phyloP scores from a whole-genome alignment of 92 coral and sea anemone species.

The Ricordea florida region DNA sequence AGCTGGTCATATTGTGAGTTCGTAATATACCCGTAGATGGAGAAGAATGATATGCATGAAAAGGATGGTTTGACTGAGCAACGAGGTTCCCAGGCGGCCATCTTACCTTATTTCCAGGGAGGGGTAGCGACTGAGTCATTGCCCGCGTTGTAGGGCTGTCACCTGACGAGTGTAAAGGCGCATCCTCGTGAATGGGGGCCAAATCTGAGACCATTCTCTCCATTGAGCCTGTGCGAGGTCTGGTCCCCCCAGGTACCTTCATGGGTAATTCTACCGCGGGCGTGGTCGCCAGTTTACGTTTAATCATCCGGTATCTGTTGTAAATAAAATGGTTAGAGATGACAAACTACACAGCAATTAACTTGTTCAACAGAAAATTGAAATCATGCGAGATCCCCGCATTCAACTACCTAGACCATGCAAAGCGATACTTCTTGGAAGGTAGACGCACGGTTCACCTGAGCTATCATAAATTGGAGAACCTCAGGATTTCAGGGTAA shows the following conservation, averaged over 20 bases:
- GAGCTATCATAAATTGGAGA: no score
- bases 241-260: neutral
- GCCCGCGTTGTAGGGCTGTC: slow-evolving; percentile 14
- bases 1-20: no score
- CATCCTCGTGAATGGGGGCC: slow-evolving; percentile 46
- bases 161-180: slow-evolving; percentile 25
- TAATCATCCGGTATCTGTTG: slow-evolving; percentile 88
- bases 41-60: neutral
- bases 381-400: no score
- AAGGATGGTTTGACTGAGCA: neutral
- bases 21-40: no score
- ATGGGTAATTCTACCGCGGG: slow-evolving; percentile 12
- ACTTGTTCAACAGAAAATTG: no score
- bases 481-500: no score
- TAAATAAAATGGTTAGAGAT: no score
- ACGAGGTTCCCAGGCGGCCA: neutral
- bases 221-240: slow-evolving; percentile 31
- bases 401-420: no score
- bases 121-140: slow-evolving; percentile 29
- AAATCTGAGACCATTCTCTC: slow-evolving; percentile 31
- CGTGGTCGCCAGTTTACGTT: slow-evolving; percentile 67
- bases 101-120: slow-evolving; percentile 21
- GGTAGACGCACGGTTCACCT: no score
- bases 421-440: no score
- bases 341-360: no score